phyloP scores from a whole-genome alignment of 2,888 invertebrate species.

The Agrilus biguttatus region DNA sequence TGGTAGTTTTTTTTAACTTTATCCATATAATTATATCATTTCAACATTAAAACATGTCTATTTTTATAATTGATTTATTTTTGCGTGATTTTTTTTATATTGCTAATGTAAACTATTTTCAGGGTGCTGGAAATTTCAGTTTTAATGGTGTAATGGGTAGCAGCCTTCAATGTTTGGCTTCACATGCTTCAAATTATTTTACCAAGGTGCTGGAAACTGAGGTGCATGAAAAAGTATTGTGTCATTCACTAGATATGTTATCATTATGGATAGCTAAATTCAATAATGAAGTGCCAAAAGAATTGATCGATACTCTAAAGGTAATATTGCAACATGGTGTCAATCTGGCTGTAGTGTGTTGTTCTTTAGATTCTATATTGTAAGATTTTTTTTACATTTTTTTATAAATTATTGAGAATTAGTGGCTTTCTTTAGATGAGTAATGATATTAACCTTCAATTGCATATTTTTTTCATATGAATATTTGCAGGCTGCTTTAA shows the following conservation, averaged over 20 bases:
- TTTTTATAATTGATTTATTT: neutral
- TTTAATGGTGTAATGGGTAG: constrained; percentile 49
- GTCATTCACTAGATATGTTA: constrained; percentile 68
- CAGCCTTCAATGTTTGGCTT: constrained; percentile 42
- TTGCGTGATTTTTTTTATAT: too few relatives aligned
- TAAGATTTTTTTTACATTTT: too few relatives aligned
- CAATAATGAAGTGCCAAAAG: constrained; percentile 46
- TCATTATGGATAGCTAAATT: constrained; percentile 62
- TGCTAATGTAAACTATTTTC: constrained; percentile 9
- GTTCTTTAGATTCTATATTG: too few relatives aligned
- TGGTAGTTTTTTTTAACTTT: too few relatives aligned
- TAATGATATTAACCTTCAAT: too few relatives aligned
- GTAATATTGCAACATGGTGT: constrained; percentile 15
- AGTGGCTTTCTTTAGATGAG: too few relatives aligned
- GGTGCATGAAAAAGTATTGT: constrained; percentile 83
- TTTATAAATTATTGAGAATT: too few relatives aligned
- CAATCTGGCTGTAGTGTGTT: too few relatives aligned
- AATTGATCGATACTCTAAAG: constrained; percentile 50
- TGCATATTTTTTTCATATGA: too few relatives aligned
- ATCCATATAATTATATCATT: too few relatives aligned
- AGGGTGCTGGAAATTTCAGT: constrained; percentile 61
- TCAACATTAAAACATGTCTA: too few relatives aligned
- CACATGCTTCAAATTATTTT: constrained; percentile 50
- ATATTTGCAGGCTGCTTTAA: too few relatives aligned
- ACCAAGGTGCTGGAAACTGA: constrained; percentile 71